Evolutionary conservation across 2,797 vertebrate genomes (phyloP), one percentile per base, ranked within the genome.

Genomic region (Chelonia mydas): DNA sequence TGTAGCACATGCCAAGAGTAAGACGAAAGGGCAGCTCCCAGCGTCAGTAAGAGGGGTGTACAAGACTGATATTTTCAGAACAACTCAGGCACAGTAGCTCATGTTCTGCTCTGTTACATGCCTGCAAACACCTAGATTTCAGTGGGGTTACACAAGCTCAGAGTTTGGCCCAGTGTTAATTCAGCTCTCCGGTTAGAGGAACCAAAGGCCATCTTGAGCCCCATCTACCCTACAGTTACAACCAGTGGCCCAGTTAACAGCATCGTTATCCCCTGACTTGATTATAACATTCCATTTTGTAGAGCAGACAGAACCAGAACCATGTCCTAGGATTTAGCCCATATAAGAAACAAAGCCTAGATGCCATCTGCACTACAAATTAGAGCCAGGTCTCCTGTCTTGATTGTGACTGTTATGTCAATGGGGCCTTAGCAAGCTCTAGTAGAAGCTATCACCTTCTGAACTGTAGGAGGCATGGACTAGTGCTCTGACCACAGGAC

Each of bases 241-340:
- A 4, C 82, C n/a, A 37, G 25, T 28, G 45, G 45, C 4, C 65
- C 1, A 61, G 55, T 7, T 41, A 5, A 11, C 76, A 49, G 45
- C 41, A 31, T 31, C 21, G 0, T 23, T 0, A 47, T 8, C 59
- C 83, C 82, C 72, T 2, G 81, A 61, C 90, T 7, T 10, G 0
- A 0, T 41, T 41, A 72, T 23, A 25, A 23, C 0, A 10, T 31
- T 1, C 54, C 11, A 0, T 17, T 50, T 1, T 11, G 76, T 53
- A 2, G 81, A 89, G 59, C 82, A 72, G 45, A 5, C 27, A 27
- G 81, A 87, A 83, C 65, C 90, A 50, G 83, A 33, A 2, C 3
- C 13, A 11, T 0, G 2, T 28, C 4, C 2, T 5, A 41, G 55
- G 47, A 1, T 78, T 81, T 1, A 33, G 45, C 0, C 5, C 1